Evolutionary conservation across 2,888 invertebrate species (phyloP), one percentile per base, ranked within the genome.

Genomic region (Fragum whitleyi): DNA sequence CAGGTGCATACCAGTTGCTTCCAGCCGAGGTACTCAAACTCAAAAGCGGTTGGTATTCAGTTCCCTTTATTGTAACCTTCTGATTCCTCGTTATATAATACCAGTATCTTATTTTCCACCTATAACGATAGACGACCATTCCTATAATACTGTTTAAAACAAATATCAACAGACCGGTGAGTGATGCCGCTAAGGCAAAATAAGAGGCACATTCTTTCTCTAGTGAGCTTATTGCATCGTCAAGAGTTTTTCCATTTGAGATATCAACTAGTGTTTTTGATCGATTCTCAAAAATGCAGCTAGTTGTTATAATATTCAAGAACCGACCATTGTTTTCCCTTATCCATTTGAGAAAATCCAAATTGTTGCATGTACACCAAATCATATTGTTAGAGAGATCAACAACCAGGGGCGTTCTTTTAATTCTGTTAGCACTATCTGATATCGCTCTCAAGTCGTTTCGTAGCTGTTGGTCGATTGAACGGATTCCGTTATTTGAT

Each of bases 51-150:
- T 36, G 53, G 21, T 55, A 70, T 11, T 53, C 70, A 36, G 23
- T 6, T 3, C 21, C 26, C 28, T 53, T 70, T 36, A 3, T 36
- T 14, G 61, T n/a, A 2, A 39, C n/a, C 23, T 42, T 51, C 6
- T 69, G 51, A 26, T 53, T 29, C 11, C 61, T 21, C 14, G 70
- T 62, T 11, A 77, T 74, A 29, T 77, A 74, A 39, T 81, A 81
- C 81, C 81, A 81, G 55, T 81, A 81, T 19, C 77, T 42, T 19
- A 77, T 47, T 29, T 67, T 77, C 81, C 81, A 81, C 26, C 77
- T 59, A 42, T 68, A 77, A 0, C 77, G 55, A 28, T 81, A 61
- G 0, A 70, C 61, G 1, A 71, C 21, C 14, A 73, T 29, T 2
- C 62, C 59, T 3, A 77, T 51, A 14, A 72, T 55, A 7, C 47